Evolutionary conservation across 2,888 invertebrate species (phyloP), one percentile per base, ranked within the genome.

Genomic region (Cerceris ruficornis): DNA sequence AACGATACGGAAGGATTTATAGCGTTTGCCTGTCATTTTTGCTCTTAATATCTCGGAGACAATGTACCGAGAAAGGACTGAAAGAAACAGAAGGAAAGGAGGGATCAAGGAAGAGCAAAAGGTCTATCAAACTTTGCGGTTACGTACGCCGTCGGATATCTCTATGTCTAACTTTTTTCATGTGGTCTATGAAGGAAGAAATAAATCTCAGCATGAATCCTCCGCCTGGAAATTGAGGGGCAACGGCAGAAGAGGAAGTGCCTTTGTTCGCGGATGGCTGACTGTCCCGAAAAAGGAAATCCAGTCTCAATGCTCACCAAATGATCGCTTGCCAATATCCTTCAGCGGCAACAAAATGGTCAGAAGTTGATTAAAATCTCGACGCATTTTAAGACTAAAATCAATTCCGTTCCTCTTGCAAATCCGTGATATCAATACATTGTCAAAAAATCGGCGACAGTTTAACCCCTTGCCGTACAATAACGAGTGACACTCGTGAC

Each of bases 281-380:
- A 80, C 84, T 67, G 77, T 74, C 72, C 61, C 64, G 77, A 73
- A 84, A 84, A 84, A 84, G 84, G 82, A 84, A 84, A 74, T 77
- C 80, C 59, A 52, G 50, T 54, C 43, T 42, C 81, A 69, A 64
- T 50, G 70, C 76, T 54, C 46, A 57, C 55, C 62, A 55, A 69
- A 58, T 70, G 66, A 59, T 69, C 60, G 41, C n/a, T 6, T 49
- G 28, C 15, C 50, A 54, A 50, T 55, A 69, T 69, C 66, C 66
- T 52, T 67, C 77, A 14, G 49, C 14, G 49, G 4, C 54, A 15
- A 7, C 17, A 17, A 55, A 55, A 14, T 52, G 14, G 14, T n/a
- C 14, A 52, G 52, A 13, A 7, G 52, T 52, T 52, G 13, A 7
- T 13, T 13, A 13, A 7, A n/a, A 7, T 13, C n/a, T 14, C 8